phyloP scores from a whole-genome alignment of 2,113 vertebrate species.

The Azemiops feae region DNA sequence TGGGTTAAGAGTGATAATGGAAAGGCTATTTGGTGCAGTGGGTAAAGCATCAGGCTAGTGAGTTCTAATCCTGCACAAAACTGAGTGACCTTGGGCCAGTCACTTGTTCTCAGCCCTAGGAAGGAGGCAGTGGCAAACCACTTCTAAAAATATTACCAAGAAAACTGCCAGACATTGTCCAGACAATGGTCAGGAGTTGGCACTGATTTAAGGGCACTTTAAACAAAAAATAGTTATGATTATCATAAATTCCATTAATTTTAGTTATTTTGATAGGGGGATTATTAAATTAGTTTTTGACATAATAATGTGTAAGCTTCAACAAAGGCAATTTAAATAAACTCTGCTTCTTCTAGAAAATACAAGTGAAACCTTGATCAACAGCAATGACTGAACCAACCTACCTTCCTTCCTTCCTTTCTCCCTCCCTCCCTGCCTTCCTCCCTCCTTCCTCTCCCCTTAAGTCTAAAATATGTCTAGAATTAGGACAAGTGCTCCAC shows the following conservation, averaged over 20 bases:
- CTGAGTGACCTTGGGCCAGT: neutral
- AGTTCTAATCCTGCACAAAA: neutral
- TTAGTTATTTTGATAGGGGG: neutral
- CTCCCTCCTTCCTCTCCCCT: neutral
- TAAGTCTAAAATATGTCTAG: neutral
- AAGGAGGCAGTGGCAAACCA: neutral
- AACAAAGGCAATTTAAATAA: neutral
- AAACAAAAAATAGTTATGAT: neutral
- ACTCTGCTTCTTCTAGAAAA: neutral
- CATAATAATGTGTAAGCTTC: neutral
- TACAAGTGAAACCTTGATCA: neutral
- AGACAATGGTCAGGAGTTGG: neutral
- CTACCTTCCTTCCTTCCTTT: neutral
- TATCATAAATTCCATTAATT: neutral
- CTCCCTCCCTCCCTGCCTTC: no score
- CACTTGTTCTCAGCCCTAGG: neutral
- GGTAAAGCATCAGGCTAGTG: neutral
- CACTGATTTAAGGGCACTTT: no score
- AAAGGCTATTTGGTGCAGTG: neutral
- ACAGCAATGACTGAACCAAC: neutral
- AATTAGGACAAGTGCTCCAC: no score
- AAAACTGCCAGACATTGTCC: neutral
- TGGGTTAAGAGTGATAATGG: neutral
- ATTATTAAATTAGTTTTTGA: neutral
- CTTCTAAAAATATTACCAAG: neutral